phyloP scores from a whole-genome alignment of 2,113 vertebrate species.

The Lagenorhynchus albirostris region DNA sequence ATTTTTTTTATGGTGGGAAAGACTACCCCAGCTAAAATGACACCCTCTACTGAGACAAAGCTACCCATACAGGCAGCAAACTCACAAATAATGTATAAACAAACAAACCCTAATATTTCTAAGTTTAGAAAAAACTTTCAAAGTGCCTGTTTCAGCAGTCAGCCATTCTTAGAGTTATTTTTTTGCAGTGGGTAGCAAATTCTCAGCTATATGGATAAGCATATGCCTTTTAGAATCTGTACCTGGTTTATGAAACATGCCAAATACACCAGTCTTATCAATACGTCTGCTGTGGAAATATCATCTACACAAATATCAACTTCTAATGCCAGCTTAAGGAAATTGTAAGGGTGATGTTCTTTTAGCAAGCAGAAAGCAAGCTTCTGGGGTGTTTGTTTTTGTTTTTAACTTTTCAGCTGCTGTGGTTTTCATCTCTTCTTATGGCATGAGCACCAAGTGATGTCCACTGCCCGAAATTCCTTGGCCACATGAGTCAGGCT shows the following conservation, averaged over 20 bases:
- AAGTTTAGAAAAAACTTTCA: not conserved
- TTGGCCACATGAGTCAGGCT: not conserved
- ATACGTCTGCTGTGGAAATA: not conserved
- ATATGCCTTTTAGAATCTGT: not conserved
- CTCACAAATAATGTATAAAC: not conserved
- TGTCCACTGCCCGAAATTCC: rapidly evolving
- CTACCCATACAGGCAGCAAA: not conserved
- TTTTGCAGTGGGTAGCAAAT: not conserved
- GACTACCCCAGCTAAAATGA: not conserved
- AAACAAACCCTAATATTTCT: not conserved
- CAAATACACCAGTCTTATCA: not conserved
- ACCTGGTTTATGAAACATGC: not conserved
- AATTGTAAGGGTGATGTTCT: not conserved
- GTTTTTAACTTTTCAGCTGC: not conserved
- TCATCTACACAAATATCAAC: constrained; percentile 19
- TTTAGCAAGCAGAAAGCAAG: not conserved
- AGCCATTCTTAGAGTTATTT: not conserved
- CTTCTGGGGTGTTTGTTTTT: not conserved
- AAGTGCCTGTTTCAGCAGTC: not conserved
- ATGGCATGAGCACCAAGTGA: not conserved
- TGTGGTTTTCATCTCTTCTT: not conserved
- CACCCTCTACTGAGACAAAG: not conserved
- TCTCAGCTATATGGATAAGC: not conserved
- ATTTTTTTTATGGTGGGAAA: not conserved
- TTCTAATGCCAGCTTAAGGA: not conserved